These are phyloP conservation scores for Pseudeuparius sepicola DNA, from an alignment of 2,888 invertebrate genomes.

Conservation along the genomic window DNA sequence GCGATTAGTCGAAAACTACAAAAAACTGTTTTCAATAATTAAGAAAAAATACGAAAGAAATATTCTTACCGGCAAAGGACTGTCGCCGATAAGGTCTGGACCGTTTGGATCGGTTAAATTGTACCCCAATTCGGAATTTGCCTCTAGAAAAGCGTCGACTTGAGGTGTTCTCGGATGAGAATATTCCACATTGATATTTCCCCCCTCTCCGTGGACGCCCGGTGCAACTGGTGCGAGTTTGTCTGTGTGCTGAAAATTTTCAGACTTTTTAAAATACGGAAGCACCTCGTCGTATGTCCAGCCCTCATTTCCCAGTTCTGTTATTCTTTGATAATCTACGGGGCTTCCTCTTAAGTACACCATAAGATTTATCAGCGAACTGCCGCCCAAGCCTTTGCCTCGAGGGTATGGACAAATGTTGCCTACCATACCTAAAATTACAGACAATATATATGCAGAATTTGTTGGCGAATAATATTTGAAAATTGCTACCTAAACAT, in stretches of 20 bases:
- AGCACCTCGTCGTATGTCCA: conserved; percentile 49
- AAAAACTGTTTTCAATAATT: too few species aligned
- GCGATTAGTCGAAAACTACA: too few species aligned
- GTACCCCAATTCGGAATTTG: conserved; percentile 62
- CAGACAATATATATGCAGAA: too few species aligned
- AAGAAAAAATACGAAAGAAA: too few species aligned
- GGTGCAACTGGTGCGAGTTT: conserved; percentile 7
- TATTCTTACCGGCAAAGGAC: too few species aligned
- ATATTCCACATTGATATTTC: conserved; percentile 21
- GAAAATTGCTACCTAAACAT: conserved; percentile 23
- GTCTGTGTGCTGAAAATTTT: conserved; percentile 10
- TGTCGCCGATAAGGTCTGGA: conserved; percentile 51
- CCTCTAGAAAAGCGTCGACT: too few species aligned
- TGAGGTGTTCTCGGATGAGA: too few species aligned
- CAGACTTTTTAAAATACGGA: conserved; percentile 37
- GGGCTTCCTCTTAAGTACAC: conserved; percentile 41
- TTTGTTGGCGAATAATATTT: too few species aligned
- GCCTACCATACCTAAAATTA: conserved; percentile 20
- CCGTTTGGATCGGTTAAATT: conserved; percentile 57
- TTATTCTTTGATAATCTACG: conserved; percentile 42
- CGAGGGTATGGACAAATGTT: conserved; percentile 33
- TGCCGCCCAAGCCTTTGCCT: conserved; percentile 44
- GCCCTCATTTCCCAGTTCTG: conserved; percentile 30
- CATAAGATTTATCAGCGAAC: conserved; percentile 42
- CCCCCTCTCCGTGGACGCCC: conserved; percentile 12